Percentiles rank a stretch among this genome's conserved stretches.
Conservation (phyloP, 2,113 vertebrate species). For the Eulemur rufifrons region DNA sequence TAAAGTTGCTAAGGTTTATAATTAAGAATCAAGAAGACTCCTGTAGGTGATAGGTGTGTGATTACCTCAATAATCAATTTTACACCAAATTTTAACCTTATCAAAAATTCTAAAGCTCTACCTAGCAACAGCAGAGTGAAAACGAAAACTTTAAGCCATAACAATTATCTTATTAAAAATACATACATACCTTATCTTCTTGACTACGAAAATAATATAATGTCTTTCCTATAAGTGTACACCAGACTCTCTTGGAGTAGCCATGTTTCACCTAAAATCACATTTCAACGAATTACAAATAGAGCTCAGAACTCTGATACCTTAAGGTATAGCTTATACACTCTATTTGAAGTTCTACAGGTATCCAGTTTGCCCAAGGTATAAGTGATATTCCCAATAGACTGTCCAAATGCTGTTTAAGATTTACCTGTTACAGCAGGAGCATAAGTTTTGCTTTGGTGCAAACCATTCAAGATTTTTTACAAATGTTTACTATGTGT, state of each 20-base stretch:
- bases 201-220: conserved; percentile 97
- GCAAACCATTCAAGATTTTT: background rate
- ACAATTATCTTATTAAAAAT: conserved; percentile 9
- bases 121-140: background rate
- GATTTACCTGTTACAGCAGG: background rate
- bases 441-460: background rate
- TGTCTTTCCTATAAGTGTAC: conserved; percentile 92
- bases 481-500: background rate
- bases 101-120: background rate
- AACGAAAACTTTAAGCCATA: background rate
- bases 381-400: background rate
- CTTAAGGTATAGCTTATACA: background rate
- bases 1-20: background rate
- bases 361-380: background rate
- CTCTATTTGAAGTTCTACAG: background rate
- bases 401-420: background rate
- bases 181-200: conserved; percentile 94
- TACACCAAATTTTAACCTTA: conserved; percentile 20
- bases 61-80: background rate
- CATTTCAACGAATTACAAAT: conserved; percentile 58
- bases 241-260: conserved; percentile 97
- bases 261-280: conserved; percentile 95
- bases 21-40: conserved; percentile 15
- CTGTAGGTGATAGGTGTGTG: background rate
- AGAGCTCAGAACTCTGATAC: background rate